Evolutionary conservation across 2,888 invertebrate genomes (phyloP), one percentile per base, ranked within the genome.

Genomic region (Tetrapedia diversipes): DNA sequence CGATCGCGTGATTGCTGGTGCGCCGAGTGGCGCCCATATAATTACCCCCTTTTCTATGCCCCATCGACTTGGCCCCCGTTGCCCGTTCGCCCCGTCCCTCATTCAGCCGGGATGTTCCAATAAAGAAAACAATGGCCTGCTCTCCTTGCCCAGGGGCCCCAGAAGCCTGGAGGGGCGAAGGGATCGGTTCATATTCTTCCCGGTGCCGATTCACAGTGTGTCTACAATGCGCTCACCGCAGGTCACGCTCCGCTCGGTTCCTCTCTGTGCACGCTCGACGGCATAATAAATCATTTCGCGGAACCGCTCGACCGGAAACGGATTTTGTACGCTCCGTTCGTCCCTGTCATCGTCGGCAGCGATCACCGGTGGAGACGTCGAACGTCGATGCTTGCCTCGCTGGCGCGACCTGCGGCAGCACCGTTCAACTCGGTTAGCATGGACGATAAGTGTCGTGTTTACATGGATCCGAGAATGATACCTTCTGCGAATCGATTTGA

Each of bases 251-350:
- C 85, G 83, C 78, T 85, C 82, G 64, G 53, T 57, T 67, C 69
- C 73, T 71, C 77, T 74, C 51, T 53, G 57, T 68, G 54, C 75
- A 76, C 77, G 83, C 77, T 89, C 85, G 86, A 85, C 86, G 87
- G 88, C 89, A 90, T 90, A 90, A 90, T 90, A 90, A 91, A 90
- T 90, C 89, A 88, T 90, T 90, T 90, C 89, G 89, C 88, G 87
- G 90, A 91, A 90, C 86, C 85, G 86, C 83, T 88, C 90, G 87
- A 86, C 90, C 90, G 91, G 90, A 91, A 91, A 90, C 89, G 88
- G 84, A 89, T 87, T 89, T 90, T 84, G 81, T 83, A 84, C 84
- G 83, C 83, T 77, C 49, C 60, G 75, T 63, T 77, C 81, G 78
- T 83, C 66, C 74, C 74, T 70, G 70, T 79, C 77, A 70, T 56